Percentiles rank a stretch among this genome's conserved stretches.
Evolutionary conservation across 2,888 invertebrate genomes (phyloP).

Genomic region (Cenopis cana): DNA sequence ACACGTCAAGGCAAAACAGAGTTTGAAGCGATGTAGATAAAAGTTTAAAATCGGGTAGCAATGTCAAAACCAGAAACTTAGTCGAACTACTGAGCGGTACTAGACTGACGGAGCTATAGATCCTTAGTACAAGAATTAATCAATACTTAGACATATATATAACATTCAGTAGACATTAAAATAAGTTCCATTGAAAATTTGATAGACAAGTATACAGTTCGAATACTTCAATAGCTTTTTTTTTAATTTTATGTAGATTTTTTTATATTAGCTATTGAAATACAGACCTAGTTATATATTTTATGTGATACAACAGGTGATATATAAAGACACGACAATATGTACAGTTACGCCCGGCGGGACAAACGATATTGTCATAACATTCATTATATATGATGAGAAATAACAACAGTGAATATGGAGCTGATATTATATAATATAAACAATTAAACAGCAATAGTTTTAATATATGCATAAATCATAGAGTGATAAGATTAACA

Average conservation of each 20-base stretch:
- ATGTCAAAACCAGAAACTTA: constrained; percentile 76
- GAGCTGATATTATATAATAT: constrained; percentile 71
- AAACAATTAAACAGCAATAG: constrained; percentile 65
- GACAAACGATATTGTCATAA: constrained; percentile 81
- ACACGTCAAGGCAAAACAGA: constrained; percentile 54
- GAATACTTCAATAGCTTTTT: constrained; percentile 63
- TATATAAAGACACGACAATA: constrained; percentile 58
- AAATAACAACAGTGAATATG: constrained; percentile 69
- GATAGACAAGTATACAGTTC: constrained; percentile 67
- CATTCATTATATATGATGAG: constrained; percentile 63
- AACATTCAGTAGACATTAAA: constrained; percentile 83
- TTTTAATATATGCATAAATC: constrained; percentile 67
- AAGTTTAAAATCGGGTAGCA: constrained; percentile 68
- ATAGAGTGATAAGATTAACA: constrained; percentile 68
- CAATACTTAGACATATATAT: constrained; percentile 82
- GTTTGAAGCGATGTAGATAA: constrained; percentile 46
- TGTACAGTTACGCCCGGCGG: constrained; percentile 63
- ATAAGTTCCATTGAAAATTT: constrained; percentile 71
- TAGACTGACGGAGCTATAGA: constrained; percentile 70
- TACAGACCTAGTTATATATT: constrained; percentile 60
- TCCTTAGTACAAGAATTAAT: constrained; percentile 60
- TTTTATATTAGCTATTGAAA: constrained; percentile 59
- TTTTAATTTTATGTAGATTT: constrained; percentile 37
- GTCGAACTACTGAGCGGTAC: constrained; percentile 75
- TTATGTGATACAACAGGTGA: constrained; percentile 61